phyloP scores from a whole-genome alignment of 1,140 invertebrate species.

The Parapsyche elsis region DNA sequence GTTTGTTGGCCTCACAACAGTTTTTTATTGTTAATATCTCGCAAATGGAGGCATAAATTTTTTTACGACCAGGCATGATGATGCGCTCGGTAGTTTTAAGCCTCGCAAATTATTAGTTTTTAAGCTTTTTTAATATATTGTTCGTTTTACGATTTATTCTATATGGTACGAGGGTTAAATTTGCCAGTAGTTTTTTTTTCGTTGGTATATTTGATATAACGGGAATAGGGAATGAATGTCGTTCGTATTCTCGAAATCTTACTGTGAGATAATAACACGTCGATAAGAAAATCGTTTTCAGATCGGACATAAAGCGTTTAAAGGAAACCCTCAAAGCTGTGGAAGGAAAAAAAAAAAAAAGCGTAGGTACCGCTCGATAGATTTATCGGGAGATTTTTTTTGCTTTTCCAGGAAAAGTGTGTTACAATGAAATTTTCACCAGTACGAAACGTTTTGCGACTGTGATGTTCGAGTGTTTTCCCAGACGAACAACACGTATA shows the following conservation, averaged over 20 bases:
- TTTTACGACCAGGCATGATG: background rate
- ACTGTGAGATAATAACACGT: slow-evolving; percentile 40
- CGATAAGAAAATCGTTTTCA: slow-evolving; percentile 45
- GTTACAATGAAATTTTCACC: slow-evolving; percentile 30
- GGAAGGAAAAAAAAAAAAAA: slow-evolving; percentile 1
- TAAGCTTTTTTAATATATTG: no score
- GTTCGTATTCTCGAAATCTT: background rate
- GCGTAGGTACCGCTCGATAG: background rate
- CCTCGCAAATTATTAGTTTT: no score
- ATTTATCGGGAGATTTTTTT: slow-evolving; percentile 35
- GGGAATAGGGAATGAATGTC: background rate
- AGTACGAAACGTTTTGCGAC: no score
- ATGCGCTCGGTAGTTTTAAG: no score
- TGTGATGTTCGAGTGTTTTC: background rate
- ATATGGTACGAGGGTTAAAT: no score
- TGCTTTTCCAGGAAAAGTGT: background rate
- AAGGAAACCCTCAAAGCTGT: slow-evolving; percentile 22
- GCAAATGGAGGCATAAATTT: background rate
- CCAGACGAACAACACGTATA: background rate
- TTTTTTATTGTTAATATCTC: background rate
- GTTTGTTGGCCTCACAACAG: no score
- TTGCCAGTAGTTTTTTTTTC: background rate
- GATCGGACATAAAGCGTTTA: slow-evolving; percentile 45
- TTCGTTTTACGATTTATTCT: no score
- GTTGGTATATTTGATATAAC: background rate